Evolutionary conservation across 2,888 invertebrate species (phyloP), one percentile per base, ranked within the genome.

Genomic region (Pristionchus mayeri): DNA sequence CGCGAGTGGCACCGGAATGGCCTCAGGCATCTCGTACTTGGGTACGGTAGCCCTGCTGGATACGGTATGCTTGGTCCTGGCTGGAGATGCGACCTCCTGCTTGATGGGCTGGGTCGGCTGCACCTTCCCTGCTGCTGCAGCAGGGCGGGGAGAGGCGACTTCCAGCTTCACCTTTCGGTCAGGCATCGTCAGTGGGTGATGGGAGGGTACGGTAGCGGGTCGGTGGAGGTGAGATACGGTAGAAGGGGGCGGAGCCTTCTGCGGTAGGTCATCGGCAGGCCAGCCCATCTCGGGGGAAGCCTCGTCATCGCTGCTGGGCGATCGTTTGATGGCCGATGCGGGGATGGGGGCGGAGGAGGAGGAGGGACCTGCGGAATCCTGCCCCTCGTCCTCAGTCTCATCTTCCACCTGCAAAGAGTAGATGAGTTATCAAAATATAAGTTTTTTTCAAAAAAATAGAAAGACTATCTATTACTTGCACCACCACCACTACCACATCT

Each of bases 271-370:
- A 0, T 71, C 71, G 24, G 6, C 18, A 3, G 71, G 71, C 37
- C 37, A 37, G 71, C 71, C 71, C 71, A 71, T 71, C 44, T 71
- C 71, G 24, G 71, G 71, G 11, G 71, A 71, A 7, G 71, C 71
- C 9, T 71, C 71, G 24, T 44, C 40, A 1, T 40, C 40, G 0
- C 4, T 27, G 63, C 63, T 63, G 63, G 1, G 40, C 2, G 71
- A 21, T 24, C 40, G 37, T n/a, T 71, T 71, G 37, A 24, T 9
- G 24, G n/a, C 30, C 1, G 44, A 18, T 1, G 67, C 0, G 3
- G 67, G 37, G 21, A n/a, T n/a, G n/a, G 18, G 30, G 63, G 40
- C 18, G 40, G 67, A 71, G 71, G 71, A 71, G 40, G 40, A 9
- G n/a, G 54, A 16, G 16, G 54, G 21, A 4, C n/a, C 71, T 6